Percentiles rank a stretch among this genome's conserved stretches.
Evolutionary conservation across 2,797 vertebrate species (phyloP).

Genomic region (Sphenodon punctatus): DNA sequence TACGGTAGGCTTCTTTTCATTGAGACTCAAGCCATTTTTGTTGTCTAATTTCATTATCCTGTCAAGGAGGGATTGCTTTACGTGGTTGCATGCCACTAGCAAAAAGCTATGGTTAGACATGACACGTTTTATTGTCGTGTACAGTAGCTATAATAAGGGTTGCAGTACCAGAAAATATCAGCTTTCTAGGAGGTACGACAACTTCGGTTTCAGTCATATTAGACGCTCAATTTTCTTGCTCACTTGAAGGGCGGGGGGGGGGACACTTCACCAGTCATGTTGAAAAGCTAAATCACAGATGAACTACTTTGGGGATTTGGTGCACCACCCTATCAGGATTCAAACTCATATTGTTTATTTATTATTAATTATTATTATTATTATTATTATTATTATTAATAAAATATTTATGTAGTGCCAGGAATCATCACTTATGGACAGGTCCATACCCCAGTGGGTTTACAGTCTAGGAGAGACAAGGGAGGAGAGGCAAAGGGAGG

Average conservation of each 20-base stretch:
- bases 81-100: neutral
- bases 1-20: neutral
- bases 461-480: too few species aligned
- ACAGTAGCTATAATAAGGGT: neutral
- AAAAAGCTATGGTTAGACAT: neutral
- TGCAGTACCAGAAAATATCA: neutral
- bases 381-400: too few species aligned
- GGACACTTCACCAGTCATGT: neutral
- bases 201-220: neutral
- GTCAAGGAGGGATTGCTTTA: neutral
- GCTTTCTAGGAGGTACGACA: neutral
- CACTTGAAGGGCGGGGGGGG: neutral
- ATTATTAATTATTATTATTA: too few species aligned
- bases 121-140: neutral
- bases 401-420: too few species aligned
- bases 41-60: neutral
- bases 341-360: neutral
- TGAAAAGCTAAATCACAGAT: neutral
- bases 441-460: too few species aligned
- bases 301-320: neutral
- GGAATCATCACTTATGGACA: too few species aligned
- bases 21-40: neutral
- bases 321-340: neutral
- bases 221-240: neutral
- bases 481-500: too few species aligned